These are phyloP conservation scores for Drosophila nigricruria DNA, from an alignment of 2,888 invertebrate genomes.

Conservation along the genomic window DNA sequence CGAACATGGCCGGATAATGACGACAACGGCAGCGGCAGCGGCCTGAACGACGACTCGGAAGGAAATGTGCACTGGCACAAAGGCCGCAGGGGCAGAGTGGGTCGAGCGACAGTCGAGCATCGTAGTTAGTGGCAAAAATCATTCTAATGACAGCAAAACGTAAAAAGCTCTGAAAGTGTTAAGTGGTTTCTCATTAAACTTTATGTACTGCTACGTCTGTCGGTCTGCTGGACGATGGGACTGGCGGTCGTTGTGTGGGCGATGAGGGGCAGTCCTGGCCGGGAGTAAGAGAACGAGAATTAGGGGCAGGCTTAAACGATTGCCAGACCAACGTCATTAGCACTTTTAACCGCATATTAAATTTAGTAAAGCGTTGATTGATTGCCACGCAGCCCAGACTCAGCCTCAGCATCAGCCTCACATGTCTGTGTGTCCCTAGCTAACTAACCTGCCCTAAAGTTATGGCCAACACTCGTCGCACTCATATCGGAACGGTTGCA, in stretches of 20 bases:
- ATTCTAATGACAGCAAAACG: constrained; percentile 81
- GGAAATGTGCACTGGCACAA: constrained; percentile 53
- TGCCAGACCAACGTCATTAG: constrained; percentile 78
- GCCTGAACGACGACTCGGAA: constrained; percentile 53
- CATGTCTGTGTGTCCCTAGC: constrained; percentile 20
- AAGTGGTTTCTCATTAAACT: constrained; percentile 83
- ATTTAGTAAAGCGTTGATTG: constrained; percentile 76
- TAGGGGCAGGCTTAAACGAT: constrained; percentile 62
- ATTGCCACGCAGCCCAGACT: constrained; percentile 54
- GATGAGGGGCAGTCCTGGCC: constrained; percentile 23
- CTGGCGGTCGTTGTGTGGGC: constrained; percentile 45
- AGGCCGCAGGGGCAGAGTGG: constrained; percentile 45
- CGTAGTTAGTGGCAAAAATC: constrained; percentile 80
- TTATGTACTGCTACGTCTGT: constrained; percentile 75
- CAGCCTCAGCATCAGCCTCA: constrained; percentile 45
- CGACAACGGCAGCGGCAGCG: constrained; percentile 63
- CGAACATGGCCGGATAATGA: constrained; percentile 79
- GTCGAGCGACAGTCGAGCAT: constrained; percentile 46
- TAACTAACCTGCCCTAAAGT: constrained; percentile 65
- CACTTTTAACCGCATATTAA: constrained; percentile 82
- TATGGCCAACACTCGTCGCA: constrained; percentile 36
- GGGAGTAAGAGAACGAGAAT: constrained; percentile 28
- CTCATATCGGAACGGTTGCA: constrained; percentile 47
- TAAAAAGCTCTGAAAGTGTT: constrained; percentile 82
- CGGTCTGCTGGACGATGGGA: constrained; percentile 4